Evolutionary conservation across 2,888 invertebrate species (phyloP), one percentile per base, ranked within the genome.

Genomic region (Lathronympha strigana): DNA sequence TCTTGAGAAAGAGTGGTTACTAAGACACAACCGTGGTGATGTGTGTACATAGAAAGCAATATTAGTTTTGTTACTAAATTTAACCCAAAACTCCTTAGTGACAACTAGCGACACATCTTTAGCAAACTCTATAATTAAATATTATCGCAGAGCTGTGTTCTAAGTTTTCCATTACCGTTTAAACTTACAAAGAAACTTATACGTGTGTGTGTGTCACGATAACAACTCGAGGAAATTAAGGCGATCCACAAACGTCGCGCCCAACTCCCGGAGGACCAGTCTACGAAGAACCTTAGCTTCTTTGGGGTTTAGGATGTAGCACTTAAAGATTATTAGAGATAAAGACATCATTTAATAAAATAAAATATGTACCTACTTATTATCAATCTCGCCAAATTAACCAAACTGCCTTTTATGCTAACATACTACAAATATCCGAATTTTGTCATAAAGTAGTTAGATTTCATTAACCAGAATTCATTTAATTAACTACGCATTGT

Each of bases 171-270:
- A 51, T 57, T 63, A 64, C 57, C 61, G 58, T 60, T 64, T 67
- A 61, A 69, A 67, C 64, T 62, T 54, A 19, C 47, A 13, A 67
- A 66, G 64, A 66, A 66, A 61, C 55, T 69, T 62, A 36, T 28
- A 54, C 36, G 66, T 55, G 51, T 53, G 66, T 53, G 66, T 68
- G 58, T 40, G 73, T 73, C 71, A 73, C 72, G 76, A 80, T 76
- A 79, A 79, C 77, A 75, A 73, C 71, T 70, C 68, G 70, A 73
- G 73, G 73, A 75, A 81, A 79, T 77, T 79, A 78, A 77, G 76
- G 78, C 74, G 69, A 51, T 63, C 76, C 74, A 77, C 76, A 78
- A 78, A 63, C 49, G 66, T 78, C 77, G 75, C 79, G 73, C 78
- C 75, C 80, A 74, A 80, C 74, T 75, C 76, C 72, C 69, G 71